Evolutionary conservation across 2,797 vertebrate species (phyloP).

Genomic region (Glossophaga mutica): DNA sequence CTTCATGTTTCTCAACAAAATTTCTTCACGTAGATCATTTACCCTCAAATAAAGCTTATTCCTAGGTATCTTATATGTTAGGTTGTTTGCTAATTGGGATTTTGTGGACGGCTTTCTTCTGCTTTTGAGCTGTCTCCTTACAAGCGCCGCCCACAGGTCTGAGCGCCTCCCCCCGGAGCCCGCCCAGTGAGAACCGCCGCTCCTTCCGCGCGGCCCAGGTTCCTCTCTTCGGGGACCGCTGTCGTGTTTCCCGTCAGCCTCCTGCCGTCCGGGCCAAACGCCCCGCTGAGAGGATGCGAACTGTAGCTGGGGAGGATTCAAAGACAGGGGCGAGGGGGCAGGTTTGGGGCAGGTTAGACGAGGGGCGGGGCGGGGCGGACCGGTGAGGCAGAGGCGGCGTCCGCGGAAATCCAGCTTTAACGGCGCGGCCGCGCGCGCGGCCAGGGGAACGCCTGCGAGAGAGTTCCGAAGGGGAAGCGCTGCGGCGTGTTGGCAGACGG

Average conservation of each 20-base stretch:
- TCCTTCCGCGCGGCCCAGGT: not conserved
- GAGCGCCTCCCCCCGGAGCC: not conserved
- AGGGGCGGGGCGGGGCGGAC: not conserved
- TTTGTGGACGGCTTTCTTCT: not conserved
- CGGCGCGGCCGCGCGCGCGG: too few species aligned
- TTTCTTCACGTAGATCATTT: not conserved
- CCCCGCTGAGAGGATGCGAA: not conserved
- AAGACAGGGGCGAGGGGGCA: not conserved
- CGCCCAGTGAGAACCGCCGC: not conserved
- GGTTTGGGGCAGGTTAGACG: not conserved
- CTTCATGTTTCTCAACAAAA: slow-evolving; percentile 2
- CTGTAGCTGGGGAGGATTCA: not conserved
- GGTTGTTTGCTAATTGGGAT: not conserved
- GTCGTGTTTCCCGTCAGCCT: not conserved
- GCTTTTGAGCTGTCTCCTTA: not conserved
- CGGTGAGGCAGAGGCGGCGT: not conserved
- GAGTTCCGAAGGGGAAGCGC: not conserved
- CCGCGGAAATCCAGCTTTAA: not conserved
- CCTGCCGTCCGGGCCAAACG: not conserved
- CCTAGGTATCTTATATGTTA: not conserved
- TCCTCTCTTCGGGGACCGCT: not conserved
- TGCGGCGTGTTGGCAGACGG: not conserved
- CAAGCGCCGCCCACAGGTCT: not conserved
- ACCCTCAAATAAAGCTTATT: not conserved
- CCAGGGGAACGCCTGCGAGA: not conserved